phyloP scores from a whole-genome alignment of 2,797 vertebrate species.

The Pogonophryne albipinna region DNA sequence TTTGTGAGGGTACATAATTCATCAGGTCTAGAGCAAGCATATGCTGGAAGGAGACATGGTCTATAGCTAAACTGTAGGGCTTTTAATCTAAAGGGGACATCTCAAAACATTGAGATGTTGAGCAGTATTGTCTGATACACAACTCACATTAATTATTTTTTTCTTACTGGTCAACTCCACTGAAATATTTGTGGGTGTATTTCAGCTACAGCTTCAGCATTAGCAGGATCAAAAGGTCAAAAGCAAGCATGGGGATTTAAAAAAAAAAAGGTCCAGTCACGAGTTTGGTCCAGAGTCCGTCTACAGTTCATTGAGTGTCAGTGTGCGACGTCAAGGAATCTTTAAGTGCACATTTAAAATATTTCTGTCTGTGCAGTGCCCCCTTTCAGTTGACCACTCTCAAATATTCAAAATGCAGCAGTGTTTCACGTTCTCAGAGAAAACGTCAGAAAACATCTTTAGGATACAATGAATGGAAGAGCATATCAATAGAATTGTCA shows the following conservation, averaged over 20 bases:
- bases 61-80: constrained; percentile 30
- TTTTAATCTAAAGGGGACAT: constrained; percentile 53
- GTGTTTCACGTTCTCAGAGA: background rate
- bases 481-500: too few species aligned
- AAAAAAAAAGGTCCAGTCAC: background rate
- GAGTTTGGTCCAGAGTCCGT: background rate
- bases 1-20: constrained; percentile 79
- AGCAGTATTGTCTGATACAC: background rate
- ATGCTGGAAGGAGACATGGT: constrained; percentile 58
- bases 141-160: constrained; percentile 4
- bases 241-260: constrained; percentile 7
- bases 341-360: constrained; percentile 15
- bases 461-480: too few species aligned
- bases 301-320: constrained; percentile 12
- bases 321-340: constrained; percentile 9
- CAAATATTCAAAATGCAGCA: constrained; percentile 13
- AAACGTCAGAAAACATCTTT: constrained; percentile 1
- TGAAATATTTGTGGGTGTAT: constrained; percentile 13
- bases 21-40: constrained; percentile 62
- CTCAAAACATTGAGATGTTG: constrained; percentile 7
- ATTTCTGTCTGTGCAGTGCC: background rate
- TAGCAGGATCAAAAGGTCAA: constrained; percentile 12
- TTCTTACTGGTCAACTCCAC: background rate
- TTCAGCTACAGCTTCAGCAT: constrained; percentile 7
- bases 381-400: background rate